Percentiles rank a stretch among this genome's conserved stretches.
phyloP scores from a whole-genome alignment of 2,797 vertebrate genomes.

The Semotilus atromaculatus region DNA sequence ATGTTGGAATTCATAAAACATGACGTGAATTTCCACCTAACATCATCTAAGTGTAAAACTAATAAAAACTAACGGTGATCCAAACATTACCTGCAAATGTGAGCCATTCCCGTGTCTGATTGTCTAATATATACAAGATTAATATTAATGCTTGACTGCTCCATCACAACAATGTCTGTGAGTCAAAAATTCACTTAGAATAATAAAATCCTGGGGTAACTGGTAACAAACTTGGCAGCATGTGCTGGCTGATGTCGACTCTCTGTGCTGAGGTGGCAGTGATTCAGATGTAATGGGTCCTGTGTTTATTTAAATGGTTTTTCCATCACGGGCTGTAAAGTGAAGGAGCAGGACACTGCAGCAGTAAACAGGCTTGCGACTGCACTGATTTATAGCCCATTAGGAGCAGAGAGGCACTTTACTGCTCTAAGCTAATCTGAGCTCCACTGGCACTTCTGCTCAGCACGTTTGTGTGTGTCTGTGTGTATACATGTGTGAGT shows the following conservation, averaged over 20 bases:
- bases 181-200: conserved; percentile 37
- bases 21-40: conserved; percentile 22
- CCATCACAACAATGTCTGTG: conserved; percentile 41
- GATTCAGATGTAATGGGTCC: conserved; percentile 73
- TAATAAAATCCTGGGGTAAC: conserved; percentile 53
- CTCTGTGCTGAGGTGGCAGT: conserved; percentile 62
- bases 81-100: conserved; percentile 25
- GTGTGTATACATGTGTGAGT: conserved; percentile 37
- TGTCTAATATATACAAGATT: conserved; percentile 45
- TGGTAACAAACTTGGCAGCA: conserved; percentile 52
- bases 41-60: conserved; percentile 41
- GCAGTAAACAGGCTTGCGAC: conserved; percentile 67
- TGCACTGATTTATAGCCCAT: conserved; percentile 80
- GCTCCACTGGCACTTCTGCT: conserved; percentile 51
- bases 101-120: conserved; percentile 34
- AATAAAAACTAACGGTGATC: conserved; percentile 43
- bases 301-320: conserved; percentile 83
- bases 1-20: conserved; percentile 47
- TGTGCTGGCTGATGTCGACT: conserved; percentile 37
- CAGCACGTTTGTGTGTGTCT: conserved; percentile 33
- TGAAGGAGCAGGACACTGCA: conserved; percentile 73
- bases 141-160: conserved; percentile 54
- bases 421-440: conserved; percentile 63
- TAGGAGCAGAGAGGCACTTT: conserved; percentile 75
- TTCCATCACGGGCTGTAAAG: conserved; percentile 78